Evolutionary conservation across 2,888 invertebrate species (phyloP).

Genomic region (Candidula unifasciata): DNA sequence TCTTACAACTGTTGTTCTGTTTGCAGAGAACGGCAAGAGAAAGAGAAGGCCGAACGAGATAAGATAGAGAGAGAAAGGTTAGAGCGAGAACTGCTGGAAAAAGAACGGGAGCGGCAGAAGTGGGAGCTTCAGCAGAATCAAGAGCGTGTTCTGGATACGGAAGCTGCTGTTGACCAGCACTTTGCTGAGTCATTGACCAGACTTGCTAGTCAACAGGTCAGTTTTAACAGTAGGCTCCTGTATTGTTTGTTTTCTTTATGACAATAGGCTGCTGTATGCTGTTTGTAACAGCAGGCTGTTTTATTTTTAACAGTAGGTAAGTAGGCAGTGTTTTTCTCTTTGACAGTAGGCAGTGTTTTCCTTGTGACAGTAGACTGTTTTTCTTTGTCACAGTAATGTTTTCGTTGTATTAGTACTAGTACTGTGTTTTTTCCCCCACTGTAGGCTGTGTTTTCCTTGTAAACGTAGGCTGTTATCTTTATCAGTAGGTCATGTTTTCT

Average conservation of each 20-base stretch:
- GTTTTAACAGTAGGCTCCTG: not conserved
- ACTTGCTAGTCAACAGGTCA: slow-evolving; percentile 61
- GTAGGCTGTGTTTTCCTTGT: too few relatives aligned
- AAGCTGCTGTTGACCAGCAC: slow-evolving; percentile 85
- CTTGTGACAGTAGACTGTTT: too few relatives aligned
- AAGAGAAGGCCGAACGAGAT: slow-evolving; percentile 66
- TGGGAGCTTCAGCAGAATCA: slow-evolving; percentile 62
- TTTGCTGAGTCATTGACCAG: slow-evolving; percentile 88
- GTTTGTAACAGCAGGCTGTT: too few relatives aligned
- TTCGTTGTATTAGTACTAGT: too few relatives aligned
- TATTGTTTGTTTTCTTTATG: not conserved
- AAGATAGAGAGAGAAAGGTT: slow-evolving; percentile 68
- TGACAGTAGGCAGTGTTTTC: too few relatives aligned
- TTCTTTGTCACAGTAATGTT: too few relatives aligned
- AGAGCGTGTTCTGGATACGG: slow-evolving; percentile 70
- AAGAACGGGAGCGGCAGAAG: slow-evolving; percentile 81
- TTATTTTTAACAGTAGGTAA: too few relatives aligned
- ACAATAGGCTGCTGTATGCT: too few relatives aligned
- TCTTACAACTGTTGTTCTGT: not conserved
- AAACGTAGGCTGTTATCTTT: too few relatives aligned
- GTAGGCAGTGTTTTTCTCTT: too few relatives aligned
- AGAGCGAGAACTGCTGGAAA: slow-evolving; percentile 76
- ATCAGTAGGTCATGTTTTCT: too few relatives aligned
- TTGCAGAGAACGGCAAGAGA: slow-evolving; percentile 64
- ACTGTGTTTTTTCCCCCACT: too few relatives aligned